phyloP scores from a whole-genome alignment of 2,797 vertebrate species.

The Streptopelia turtur region DNA sequence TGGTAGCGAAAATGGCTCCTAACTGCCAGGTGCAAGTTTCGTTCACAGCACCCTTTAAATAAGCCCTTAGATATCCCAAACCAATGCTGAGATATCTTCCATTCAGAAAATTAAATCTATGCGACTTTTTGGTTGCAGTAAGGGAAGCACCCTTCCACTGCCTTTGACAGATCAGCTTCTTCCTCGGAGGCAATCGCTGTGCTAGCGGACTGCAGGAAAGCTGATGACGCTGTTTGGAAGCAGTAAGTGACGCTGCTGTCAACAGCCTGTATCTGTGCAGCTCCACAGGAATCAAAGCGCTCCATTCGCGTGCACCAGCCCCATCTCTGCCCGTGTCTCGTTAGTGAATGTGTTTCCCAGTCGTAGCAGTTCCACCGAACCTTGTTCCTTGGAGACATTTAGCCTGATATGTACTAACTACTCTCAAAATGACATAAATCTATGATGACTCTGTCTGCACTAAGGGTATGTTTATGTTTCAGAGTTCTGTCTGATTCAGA shows the following conservation, averaged over 20 bases:
- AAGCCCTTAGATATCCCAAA: not conserved
- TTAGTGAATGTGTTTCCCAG: not conserved
- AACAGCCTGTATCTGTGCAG: not conserved
- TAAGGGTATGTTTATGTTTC: not conserved
- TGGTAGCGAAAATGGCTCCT: not conserved
- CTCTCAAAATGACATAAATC: constrained; percentile 22
- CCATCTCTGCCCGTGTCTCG: not conserved
- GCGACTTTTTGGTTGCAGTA: not conserved
- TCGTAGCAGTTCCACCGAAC: not conserved
- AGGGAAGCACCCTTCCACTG: not conserved
- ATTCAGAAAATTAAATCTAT: not conserved
- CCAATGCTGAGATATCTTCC: not conserved
- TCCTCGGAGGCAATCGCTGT: not conserved
- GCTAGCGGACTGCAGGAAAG: not conserved
- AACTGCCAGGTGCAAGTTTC: constrained; percentile 61
- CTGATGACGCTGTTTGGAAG: constrained; percentile 27
- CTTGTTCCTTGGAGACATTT: not conserved
- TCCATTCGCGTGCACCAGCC: not conserved
- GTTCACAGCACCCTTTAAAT: not conserved
- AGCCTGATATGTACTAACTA: not conserved
- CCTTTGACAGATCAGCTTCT: not conserved
- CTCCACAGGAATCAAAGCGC: not conserved
- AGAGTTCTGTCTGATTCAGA: constrained; percentile 5
- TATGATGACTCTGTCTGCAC: not conserved
- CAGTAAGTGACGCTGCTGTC: not conserved